Evolutionary conservation across 2,113 vertebrate genomes (phyloP).

Genomic region (Hippocampus barbouri): DNA sequence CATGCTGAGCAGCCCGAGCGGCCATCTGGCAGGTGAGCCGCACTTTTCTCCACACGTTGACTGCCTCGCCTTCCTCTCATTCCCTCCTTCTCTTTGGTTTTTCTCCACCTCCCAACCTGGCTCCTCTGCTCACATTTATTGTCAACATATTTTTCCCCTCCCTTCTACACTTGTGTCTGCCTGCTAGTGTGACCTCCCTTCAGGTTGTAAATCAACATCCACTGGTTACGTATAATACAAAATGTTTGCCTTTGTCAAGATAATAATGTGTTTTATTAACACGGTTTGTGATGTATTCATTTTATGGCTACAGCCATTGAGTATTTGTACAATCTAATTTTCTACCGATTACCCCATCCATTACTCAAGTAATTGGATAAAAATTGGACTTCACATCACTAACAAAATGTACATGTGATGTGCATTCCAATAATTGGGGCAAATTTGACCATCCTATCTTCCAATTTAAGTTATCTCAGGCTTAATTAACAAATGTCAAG

Average conservation of each 20-base stretch:
- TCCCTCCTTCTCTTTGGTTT: slow-evolving; percentile 18
- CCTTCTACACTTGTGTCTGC: not conserved
- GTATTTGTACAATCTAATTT: not conserved
- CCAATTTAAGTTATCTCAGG: not conserved
- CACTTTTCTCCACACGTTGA: slow-evolving; percentile 39
- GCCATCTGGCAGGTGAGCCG: slow-evolving; percentile 69
- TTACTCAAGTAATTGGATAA: not conserved
- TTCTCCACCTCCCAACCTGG: slow-evolving; percentile 8
- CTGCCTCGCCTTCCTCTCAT: slow-evolving; percentile 33
- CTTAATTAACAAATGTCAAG: too few species aligned
- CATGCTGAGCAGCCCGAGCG: slow-evolving; percentile 59
- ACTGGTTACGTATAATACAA: not conserved
- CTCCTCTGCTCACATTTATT: not conserved
- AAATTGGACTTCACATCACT: not conserved
- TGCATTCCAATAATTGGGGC: not conserved
- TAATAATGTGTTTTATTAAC: not conserved
- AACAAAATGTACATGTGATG: not conserved
- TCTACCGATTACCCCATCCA: not conserved
- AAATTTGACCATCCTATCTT: not conserved
- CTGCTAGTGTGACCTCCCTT: not conserved
- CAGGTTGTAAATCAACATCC: not conserved
- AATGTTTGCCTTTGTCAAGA: not conserved
- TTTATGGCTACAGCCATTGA: not conserved
- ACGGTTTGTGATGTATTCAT: not conserved
- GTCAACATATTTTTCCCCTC: not conserved